Evolutionary conservation across 2,888 invertebrate species (phyloP).

Genomic region (Pantelozetes paolii): DNA sequence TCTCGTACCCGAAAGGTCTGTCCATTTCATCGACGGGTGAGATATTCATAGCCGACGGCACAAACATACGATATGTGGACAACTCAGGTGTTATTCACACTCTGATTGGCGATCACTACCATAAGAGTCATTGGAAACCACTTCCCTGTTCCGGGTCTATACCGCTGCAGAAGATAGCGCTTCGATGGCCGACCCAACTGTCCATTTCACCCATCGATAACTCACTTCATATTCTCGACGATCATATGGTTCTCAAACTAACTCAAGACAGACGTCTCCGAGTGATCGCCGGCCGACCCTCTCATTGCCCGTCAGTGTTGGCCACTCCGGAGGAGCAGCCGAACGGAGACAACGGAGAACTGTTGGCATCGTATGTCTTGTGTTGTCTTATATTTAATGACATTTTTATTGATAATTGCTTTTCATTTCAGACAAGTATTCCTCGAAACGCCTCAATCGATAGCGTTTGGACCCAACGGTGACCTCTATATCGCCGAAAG

Average conservation of each 20-base stretch:
- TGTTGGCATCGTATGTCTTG: neutral
- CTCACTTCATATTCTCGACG: slow-evolving; percentile 90
- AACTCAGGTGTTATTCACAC: slow-evolving; percentile 77
- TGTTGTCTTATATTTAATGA: neutral
- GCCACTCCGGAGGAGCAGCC: slow-evolving; percentile 35
- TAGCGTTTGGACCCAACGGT: slow-evolving; percentile 86
- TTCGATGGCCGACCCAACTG: slow-evolving; percentile 97
- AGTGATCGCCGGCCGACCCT: slow-evolving; percentile 88
- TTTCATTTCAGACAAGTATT: slow-evolving; percentile 52
- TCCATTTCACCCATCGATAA: slow-evolving; percentile 91
- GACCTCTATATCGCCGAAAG: slow-evolving; percentile 89
- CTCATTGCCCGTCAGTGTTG: slow-evolving; percentile 69
- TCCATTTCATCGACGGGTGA: slow-evolving; percentile 66
- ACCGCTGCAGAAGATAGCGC: slow-evolving; percentile 64
- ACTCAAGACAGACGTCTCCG: slow-evolving; percentile 75
- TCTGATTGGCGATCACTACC: slow-evolving; percentile 57
- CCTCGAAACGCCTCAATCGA: slow-evolving; percentile 77
- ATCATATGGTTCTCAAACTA: slow-evolving; percentile 81
- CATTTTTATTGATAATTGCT: neutral
- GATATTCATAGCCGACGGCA: slow-evolving; percentile 91
- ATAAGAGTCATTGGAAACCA: slow-evolving; percentile 60
- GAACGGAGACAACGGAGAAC: neutral
- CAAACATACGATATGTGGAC: slow-evolving; percentile 81
- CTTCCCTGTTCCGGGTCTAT: slow-evolving; percentile 81
- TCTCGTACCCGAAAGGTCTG: slow-evolving; percentile 90